Evolutionary conservation across 2,888 invertebrate genomes (phyloP), one percentile per base, ranked within the genome.

Genomic region (Drosophila percnosoma): DNA sequence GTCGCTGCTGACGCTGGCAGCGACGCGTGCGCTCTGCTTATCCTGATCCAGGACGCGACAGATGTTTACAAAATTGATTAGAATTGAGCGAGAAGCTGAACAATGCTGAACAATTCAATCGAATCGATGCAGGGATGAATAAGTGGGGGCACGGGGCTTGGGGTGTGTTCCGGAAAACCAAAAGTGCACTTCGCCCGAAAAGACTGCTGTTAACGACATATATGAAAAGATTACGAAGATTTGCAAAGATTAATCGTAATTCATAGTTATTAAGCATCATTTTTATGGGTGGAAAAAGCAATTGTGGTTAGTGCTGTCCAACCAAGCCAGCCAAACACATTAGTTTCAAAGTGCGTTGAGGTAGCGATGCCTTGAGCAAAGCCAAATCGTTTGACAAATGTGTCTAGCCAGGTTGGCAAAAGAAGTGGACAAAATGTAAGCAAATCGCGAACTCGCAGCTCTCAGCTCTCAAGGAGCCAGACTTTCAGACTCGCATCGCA

Each of bases 21-120:
- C 65, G 69, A 75, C 80, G 86, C 80, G 84, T 87, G 88, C 83
- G 73, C 51, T 73, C 55, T 49, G 81, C 75, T 82, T 82, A 82
- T 82, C 80, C 77, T 71, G 73, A 82, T 73, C 68, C 75, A 52
- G 71, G 68, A 70, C 62, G 55, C 90, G 90, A 89, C 87, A 87
- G 87, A 87, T 87, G 87, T 87, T 87, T 86, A 78, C 83, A 78
- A 81, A 87, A 86, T 87, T 87, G 90, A 87, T 87, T 89, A 88
- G 78, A 75, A 82, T 78, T 69, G 80, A 73, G 57, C 57, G 55
- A 58, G 68, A 52, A 48, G 65, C 74, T 60, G 72, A 70, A 62
- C 73, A 48, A 70, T 71, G 53, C 78, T 38, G 33, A 33, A 33
- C 33, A 33, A 68, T 75, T 73, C 85, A 77, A 73, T 74, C 63